Evolutionary conservation across 2,113 vertebrate genomes (phyloP).

Genomic region (Pampusana beccarii): DNA sequence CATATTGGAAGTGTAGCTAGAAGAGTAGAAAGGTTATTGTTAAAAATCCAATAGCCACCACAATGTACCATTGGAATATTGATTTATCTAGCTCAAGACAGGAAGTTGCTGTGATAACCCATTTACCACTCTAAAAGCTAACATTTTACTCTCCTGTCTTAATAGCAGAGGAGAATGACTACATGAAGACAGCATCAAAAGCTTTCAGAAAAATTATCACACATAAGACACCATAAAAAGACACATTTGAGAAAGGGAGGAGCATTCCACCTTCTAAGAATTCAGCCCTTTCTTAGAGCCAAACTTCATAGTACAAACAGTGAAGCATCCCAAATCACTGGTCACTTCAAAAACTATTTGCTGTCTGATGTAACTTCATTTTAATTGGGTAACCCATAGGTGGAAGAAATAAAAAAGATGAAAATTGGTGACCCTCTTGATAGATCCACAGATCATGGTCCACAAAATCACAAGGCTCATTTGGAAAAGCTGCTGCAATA

Average conservation of each 20-base stretch:
- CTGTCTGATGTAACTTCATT: not conserved
- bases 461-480: slow-evolving; percentile 85
- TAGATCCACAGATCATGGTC: slow-evolving; percentile 84
- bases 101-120: not conserved
- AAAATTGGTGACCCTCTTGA: slow-evolving; percentile 86
- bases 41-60: not conserved
- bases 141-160: not conserved
- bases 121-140: not conserved
- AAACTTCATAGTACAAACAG: not conserved
- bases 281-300: not conserved
- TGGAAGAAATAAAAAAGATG: slow-evolving; percentile 88
- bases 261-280: not conserved
- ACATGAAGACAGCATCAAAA: not conserved
- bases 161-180: not conserved
- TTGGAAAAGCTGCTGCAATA: slow-evolving; percentile 84
- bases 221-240: not conserved
- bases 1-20: not conserved
- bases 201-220: not conserved
- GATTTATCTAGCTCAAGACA: not conserved
- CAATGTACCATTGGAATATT: not conserved
- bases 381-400: slow-evolving; percentile 62
- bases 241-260: not conserved
- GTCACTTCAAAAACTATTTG: not conserved
- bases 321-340: not conserved
- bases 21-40: not conserved